phyloP scores from a whole-genome alignment of 2,113 vertebrate species.

The Amphiprion percula region DNA sequence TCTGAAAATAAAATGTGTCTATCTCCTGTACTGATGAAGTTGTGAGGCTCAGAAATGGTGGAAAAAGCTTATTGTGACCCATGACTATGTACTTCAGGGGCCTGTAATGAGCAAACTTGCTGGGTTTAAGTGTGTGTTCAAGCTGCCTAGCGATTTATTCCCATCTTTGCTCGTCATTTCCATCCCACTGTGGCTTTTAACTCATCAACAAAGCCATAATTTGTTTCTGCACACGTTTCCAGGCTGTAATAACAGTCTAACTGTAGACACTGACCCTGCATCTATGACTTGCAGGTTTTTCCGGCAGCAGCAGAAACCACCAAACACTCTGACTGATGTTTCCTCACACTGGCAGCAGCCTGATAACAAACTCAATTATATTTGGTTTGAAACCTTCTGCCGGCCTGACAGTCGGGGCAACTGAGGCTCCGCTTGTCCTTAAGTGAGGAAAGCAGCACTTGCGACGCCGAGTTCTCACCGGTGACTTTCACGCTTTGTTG shows the following conservation, averaged over 20 bases:
- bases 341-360: not conserved
- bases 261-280: too few species aligned
- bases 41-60: too few species aligned
- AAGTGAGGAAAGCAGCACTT: conserved; percentile 1
- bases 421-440: not conserved
- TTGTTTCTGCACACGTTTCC: not conserved
- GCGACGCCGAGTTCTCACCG: conserved; percentile 14
- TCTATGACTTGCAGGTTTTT: not conserved
- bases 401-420: conserved; percentile 1
- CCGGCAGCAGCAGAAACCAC: not conserved
- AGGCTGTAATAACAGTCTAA: too few species aligned
- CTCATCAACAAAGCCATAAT: not conserved
- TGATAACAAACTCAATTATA: not conserved
- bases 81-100: too few species aligned
- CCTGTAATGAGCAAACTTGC: not conserved
- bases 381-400: not conserved
- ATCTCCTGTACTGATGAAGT: too few species aligned
- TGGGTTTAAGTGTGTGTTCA: not conserved
- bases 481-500: conserved; percentile 44
- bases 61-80: too few species aligned
- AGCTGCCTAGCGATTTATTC: not conserved
- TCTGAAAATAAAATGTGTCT: too few species aligned
- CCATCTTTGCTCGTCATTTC: not conserved
- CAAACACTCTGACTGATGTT: not conserved
- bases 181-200: not conserved